Percentiles rank a stretch among this genome's conserved stretches.
These are phyloP conservation scores for Homalodisca vitripennis DNA, from an alignment of 1,140 invertebrate species.

Conservation along the genomic window DNA sequence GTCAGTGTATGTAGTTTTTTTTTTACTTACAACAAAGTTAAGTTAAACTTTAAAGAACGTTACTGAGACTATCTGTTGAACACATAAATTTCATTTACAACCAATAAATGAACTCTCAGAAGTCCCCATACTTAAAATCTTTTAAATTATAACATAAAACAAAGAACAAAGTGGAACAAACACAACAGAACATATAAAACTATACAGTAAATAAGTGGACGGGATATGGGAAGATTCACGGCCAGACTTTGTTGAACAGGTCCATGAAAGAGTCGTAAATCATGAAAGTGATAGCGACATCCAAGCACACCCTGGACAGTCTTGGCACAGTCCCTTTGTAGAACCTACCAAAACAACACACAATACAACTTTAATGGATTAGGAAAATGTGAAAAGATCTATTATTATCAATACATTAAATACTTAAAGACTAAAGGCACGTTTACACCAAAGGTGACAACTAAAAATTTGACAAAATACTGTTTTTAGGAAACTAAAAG, in stretches of 20 bases:
- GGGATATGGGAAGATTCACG: constrained; percentile 14
- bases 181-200: neutral
- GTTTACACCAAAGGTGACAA: too few species aligned
- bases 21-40: neutral
- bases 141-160: neutral
- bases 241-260: constrained; percentile 66
- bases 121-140: neutral
- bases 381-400: too few species aligned
- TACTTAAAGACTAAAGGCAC: too few species aligned
- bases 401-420: too few species aligned
- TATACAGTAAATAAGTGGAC: neutral
- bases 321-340: constrained; percentile 98
- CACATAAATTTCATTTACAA: neutral
- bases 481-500: too few species aligned
- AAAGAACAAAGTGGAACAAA: neutral
- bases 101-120: neutral
- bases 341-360: constrained; percentile 61
- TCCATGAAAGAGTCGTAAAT: constrained; percentile 96
- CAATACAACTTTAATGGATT: too few species aligned
- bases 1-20: neutral
- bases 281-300: constrained; percentile 99
- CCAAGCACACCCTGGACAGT: constrained; percentile 90
- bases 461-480: too few species aligned
- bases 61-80: neutral
- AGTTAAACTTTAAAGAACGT: neutral